Evolutionary conservation across 1,140 invertebrate species (phyloP), one percentile per base, ranked within the genome.

Genomic region (Sogatella furcifera): DNA sequence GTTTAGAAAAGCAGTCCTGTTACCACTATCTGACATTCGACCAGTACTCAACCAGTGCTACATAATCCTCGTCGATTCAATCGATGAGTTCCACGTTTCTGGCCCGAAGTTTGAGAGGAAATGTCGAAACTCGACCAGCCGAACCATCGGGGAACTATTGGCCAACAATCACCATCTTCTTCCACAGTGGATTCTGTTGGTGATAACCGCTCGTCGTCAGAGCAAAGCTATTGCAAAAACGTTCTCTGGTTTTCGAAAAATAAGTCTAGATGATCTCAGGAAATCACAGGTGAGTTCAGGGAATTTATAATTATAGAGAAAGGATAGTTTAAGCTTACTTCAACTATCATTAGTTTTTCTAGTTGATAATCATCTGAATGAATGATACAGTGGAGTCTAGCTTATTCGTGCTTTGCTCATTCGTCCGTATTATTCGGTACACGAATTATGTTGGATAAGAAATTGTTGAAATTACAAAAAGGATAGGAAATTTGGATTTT

Each of bases 221-320:
- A 86, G 87, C 57, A 90, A 93, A 70, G 81, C 83, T 13, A 86
- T 96, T 46, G 91, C 90, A 2, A 84, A 88, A 62, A 88, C 94
- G 84, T 97, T 97, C 71, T 90, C 92, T 2, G 93, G 92, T 11
- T 97, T 96, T 72, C 80, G 92, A n/a, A 97, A 93, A 77, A 85
- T 95, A 61, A 87, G 86, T 13, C 70, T 97, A 54, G 94, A 97
- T 69, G 93, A 96, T 73, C 73, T 96, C 58, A 78, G 91, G 21
- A 93, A 95, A 63, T 85, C 88, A 0, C 90, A 95, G 69, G 68
- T 69, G 62, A 64, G 55, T 54, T 41, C 34, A 38, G 8, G 11
- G 11, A 38, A 38, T 10, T 4, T 38, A 38, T 10, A 38, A 8
- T n/a, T n/a, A n/a, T n/a, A n/a, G n/a, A n/a, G n/a, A n/a, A n/a